Evolutionary conservation across 2,888 invertebrate genomes (phyloP).

Genomic region (Limnephilus rhombicus): DNA sequence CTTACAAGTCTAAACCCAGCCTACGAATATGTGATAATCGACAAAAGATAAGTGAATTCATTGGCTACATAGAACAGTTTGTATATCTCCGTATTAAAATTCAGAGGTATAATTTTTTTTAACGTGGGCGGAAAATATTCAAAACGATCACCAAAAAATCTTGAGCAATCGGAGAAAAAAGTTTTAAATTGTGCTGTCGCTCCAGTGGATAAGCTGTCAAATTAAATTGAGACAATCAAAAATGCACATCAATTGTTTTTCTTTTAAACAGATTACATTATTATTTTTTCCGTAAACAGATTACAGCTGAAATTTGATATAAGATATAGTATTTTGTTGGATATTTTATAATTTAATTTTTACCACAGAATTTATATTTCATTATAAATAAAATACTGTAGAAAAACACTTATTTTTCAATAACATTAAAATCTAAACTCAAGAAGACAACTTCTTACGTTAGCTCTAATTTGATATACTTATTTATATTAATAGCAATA

Average conservation of each 20-base stretch:
- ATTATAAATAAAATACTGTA: not conserved
- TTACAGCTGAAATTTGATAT: not conserved
- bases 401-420: not conserved
- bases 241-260: not conserved
- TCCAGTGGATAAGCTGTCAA: too few relatives aligned
- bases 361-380: not conserved
- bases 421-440: not conserved
- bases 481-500: not conserved
- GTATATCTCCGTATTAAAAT: too few relatives aligned
- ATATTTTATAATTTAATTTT: too few relatives aligned
- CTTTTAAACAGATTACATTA: not conserved
- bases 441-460: not conserved
- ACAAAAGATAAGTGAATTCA: too few relatives aligned
- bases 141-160: too few relatives aligned
- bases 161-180: too few relatives aligned
- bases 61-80: too few relatives aligned
- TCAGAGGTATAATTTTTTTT: too few relatives aligned
- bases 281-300: not conserved
- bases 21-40: too few relatives aligned
- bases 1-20: too few relatives aligned
- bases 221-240: not conserved
- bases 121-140: too few relatives aligned
- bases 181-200: too few relatives aligned
- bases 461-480: not conserved
- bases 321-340: not conserved